Percentiles rank a stretch among this genome's conserved stretches.
Conservation (phyloP, 2,113 vertebrate genomes). For the Sphyrna mokarran region DNA sequence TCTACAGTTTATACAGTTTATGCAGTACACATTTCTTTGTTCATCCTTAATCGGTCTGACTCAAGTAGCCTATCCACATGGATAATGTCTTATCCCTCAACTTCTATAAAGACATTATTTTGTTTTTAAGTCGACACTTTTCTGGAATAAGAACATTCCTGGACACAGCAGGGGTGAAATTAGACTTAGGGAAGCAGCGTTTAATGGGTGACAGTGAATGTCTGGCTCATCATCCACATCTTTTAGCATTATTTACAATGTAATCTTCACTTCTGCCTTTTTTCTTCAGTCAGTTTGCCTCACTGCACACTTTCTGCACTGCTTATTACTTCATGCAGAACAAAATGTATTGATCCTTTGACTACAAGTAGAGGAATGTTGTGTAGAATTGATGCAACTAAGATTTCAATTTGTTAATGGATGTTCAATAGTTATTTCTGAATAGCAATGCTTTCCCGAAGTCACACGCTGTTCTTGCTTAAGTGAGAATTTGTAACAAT, state of each 20-base stretch:
- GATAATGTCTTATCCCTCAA: not conserved
- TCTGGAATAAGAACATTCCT: not conserved
- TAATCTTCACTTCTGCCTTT: not conserved
- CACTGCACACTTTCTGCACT: not conserved
- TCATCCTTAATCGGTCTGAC: not conserved
- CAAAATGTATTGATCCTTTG: not conserved
- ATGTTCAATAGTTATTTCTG: not conserved
- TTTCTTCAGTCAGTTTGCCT: not conserved
- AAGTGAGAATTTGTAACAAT: not conserved
- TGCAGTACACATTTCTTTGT: not conserved
- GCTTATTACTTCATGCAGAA: not conserved
- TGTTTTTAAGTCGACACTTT: not conserved
- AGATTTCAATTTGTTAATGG: not conserved
- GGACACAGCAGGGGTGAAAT: not conserved
- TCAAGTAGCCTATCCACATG: not conserved
- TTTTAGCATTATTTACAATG: not conserved
- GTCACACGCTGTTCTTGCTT: not conserved
- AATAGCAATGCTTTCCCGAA: not conserved
- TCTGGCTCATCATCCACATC: slow-evolving; percentile 8
- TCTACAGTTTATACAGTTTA: not conserved
- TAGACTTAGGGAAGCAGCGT: not conserved
- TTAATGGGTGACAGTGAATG: not conserved
- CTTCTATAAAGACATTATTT: not conserved
- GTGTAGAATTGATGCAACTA: not conserved
- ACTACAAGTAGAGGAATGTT: not conserved